Evolutionary conservation across 2,113 vertebrate species (phyloP).

Genomic region (Thryonomys swinderianus): DNA sequence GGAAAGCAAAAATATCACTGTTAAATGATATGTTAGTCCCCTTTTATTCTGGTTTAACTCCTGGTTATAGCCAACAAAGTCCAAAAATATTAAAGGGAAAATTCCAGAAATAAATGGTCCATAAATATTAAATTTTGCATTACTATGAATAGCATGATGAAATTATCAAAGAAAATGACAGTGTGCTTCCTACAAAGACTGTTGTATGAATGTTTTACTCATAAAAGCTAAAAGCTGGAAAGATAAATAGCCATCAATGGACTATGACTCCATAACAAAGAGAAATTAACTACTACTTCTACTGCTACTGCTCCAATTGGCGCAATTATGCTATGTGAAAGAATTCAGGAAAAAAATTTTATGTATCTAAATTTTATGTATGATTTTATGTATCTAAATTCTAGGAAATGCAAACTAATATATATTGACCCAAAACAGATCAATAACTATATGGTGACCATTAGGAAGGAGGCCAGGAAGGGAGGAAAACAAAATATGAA

Average conservation of each 20-base stretch:
- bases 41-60: neutral
- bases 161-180: neutral
- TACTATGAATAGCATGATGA: neutral
- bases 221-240: neutral
- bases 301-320: neutral
- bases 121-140: neutral
- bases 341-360: neutral
- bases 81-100: neutral
- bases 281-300: neutral
- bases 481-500: neutral
- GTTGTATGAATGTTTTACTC: neutral
- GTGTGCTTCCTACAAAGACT: neutral
- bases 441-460: neutral
- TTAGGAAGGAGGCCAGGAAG: neutral
- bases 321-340: neutral
- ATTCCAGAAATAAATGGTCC: neutral
- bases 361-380: neutral
- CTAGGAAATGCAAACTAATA: neutral
- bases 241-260: neutral
- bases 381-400: neutral
- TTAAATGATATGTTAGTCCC: neutral
- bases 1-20: neutral
- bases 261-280: neutral
- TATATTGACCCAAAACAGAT: neutral
- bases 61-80: neutral